Conservation (phyloP, 2,888 invertebrate genomes). For the Troglohyphantes excavatus region DNA sequence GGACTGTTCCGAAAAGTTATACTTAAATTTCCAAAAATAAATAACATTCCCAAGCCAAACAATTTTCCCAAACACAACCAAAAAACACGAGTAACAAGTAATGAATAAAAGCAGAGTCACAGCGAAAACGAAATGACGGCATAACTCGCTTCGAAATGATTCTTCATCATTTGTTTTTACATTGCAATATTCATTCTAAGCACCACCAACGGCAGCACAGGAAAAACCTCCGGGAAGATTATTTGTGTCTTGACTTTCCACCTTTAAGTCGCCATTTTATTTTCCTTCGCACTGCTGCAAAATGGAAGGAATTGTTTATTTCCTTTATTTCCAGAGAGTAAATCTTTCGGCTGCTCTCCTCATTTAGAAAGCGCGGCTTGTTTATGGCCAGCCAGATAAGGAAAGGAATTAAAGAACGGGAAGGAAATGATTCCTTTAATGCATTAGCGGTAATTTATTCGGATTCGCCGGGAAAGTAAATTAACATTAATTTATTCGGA, state of each 20-base stretch:
- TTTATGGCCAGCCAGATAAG: not conserved
- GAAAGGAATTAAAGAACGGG: not conserved
- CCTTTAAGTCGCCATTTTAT: constrained; percentile 11
- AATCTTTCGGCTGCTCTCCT: constrained; percentile 3
- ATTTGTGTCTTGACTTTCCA: constrained; percentile 34
- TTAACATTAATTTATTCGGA: constrained; percentile 48
- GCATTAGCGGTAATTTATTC: constrained; percentile 43
- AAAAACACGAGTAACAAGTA: not conserved
- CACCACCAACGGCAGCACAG: not conserved
- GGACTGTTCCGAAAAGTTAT: too few species aligned
- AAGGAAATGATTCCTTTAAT: constrained; percentile 28
- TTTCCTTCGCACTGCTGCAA: not conserved
- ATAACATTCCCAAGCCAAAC: too few species aligned
- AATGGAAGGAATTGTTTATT: constrained; percentile 42
- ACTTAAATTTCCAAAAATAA: too few species aligned
- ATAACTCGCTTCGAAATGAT: not conserved
- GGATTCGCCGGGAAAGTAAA: constrained; percentile 16
- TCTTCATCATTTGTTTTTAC: not conserved
- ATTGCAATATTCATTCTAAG: constrained; percentile 27
- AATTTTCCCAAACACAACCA: too few species aligned
- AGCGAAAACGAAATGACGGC: not conserved
- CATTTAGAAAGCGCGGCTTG: not conserved
- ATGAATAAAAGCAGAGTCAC: not conserved
- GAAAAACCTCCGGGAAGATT: not conserved
- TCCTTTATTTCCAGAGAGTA: constrained; percentile 39